Base-by-base conservation (phyloP, 2,888 invertebrate species). In the Neoscelio sp. region DNA sequence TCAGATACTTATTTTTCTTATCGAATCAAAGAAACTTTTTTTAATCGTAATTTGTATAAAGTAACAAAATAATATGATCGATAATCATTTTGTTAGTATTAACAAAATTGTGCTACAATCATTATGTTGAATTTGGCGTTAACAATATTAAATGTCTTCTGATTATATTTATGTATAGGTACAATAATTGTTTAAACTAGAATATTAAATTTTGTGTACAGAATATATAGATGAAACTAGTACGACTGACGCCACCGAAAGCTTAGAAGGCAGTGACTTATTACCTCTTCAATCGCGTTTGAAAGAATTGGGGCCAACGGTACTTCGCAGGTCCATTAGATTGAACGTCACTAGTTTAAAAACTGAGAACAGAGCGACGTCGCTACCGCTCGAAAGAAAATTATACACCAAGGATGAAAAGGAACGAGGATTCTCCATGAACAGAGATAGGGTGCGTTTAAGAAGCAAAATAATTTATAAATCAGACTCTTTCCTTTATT, bases 361-460 rank as follows among this genome's bases (percentile, higher is more conserved):
- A 80, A 75, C 74, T 20, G 87, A 87, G 23, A 87, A 88, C 58
- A 85, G 90, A 80, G 89, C 90, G 7, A 87, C 84, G 7, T 90
- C 90, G 3, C 74, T 90, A 38, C 90, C 90, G 7, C 64, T 85
- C 1, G 89, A 89, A 67, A 83, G 84, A 38, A 89, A 86, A 67
- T n/a, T n/a, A 62, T 77, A 30, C 64, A 80, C 76, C 82, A 58
- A 50, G 67, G 6, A 54, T 1, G 80, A 73, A 8, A 88, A 84
- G 20, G 89, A 87, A 62, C 81, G 89, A 77, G 88, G 89, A 28
- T 82, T 85, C 8, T 90, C 90, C 0, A 83, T 89, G 64, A 88
- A 89, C 50, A 83, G 83, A 82, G 88, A 89, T 50, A 85, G 86
- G 52, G 89, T 88, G 82, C 79, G 78, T 15, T 40, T 40, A 28